Conservation (phyloP, 64 coral and sea anemone species). For the Platygyra sinensis region DNA sequence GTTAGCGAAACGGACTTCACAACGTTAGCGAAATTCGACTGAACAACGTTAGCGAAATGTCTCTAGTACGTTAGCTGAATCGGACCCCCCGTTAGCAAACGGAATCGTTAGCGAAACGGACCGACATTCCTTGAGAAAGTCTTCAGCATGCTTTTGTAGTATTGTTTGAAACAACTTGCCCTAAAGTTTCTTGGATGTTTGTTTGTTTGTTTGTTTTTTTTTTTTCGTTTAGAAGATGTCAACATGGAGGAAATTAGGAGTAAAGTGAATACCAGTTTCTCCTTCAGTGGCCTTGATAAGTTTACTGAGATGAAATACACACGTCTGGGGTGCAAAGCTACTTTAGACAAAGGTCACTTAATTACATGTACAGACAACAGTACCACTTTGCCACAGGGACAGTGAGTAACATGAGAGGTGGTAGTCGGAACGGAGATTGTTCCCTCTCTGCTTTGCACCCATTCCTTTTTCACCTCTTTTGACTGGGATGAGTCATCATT, state of each 20-base stretch:
- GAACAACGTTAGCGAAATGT: too few relatives aligned
- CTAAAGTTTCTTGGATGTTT: not conserved
- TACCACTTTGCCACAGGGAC: not conserved
- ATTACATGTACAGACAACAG: not conserved
- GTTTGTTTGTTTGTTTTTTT: not conserved
- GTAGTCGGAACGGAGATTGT: too few relatives aligned
- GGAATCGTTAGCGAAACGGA: too few relatives aligned
- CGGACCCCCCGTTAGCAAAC: too few relatives aligned
- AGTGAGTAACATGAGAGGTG: not conserved
- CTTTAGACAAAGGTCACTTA: slow-evolving; percentile 75
- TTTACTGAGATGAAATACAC: slow-evolving; percentile 76
- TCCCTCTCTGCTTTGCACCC: too few relatives aligned
- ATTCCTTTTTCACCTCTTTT: too few relatives aligned
- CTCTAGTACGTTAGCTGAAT: too few relatives aligned
- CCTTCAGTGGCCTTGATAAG: slow-evolving; percentile 70
- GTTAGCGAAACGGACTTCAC: too few relatives aligned
- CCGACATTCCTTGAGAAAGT: too few relatives aligned
- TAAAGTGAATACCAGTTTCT: slow-evolving; percentile 34
- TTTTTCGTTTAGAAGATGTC: not conserved
- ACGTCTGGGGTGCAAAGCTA: slow-evolving; percentile 67
- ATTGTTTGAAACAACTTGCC: too few relatives aligned
- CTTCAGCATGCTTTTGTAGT: not conserved
- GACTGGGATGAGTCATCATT: too few relatives aligned
- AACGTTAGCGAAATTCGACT: too few relatives aligned
- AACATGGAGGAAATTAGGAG: slow-evolving; percentile 36